Percentiles rank a stretch among this genome's conserved stretches.
phyloP scores from a whole-genome alignment of 2,888 invertebrate species.

The Parthenolecanium corni region DNA sequence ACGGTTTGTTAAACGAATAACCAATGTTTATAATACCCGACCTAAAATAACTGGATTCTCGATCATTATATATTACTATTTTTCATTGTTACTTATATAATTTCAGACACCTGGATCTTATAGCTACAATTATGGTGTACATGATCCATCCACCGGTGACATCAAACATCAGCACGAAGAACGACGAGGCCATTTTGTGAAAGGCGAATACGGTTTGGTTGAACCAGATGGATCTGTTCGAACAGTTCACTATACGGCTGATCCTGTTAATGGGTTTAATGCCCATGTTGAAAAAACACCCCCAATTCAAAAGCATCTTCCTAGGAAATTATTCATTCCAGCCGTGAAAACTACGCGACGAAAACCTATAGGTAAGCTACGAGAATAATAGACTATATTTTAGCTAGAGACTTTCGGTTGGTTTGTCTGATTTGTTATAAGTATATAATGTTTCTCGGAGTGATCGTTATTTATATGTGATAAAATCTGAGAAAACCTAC shows the following conservation, averaged over 20 bases:
- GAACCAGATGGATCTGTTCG: constrained; percentile 30
- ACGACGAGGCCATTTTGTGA: constrained; percentile 27
- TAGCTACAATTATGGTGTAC: constrained; percentile 29
- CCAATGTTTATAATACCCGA: no score
- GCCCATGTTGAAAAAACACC: constrained; percentile 27
- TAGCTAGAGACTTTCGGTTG: no score
- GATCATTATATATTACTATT: no score
- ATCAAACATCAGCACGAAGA: constrained; percentile 30
- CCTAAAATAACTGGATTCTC: no score
- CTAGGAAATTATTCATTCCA: not conserved
- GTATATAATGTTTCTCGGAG: no score
- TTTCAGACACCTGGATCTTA: constrained; percentile 23
- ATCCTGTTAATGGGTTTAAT: constrained; percentile 30
- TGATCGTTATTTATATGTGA: no score
- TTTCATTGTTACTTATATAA: not conserved
- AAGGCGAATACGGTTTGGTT: constrained; percentile 29
- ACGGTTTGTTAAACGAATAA: no score
- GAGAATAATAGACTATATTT: no score
- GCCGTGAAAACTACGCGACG: not conserved
- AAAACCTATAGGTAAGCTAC: constrained; percentile 3
- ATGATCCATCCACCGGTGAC: constrained; percentile 30
- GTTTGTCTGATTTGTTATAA: no score
- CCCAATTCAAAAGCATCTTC: constrained; percentile 1
- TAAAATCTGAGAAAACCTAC: no score
- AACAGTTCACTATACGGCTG: constrained; percentile 30